phyloP scores from a whole-genome alignment of 1,140 invertebrate genomes.

The Anthonomus grandis region DNA sequence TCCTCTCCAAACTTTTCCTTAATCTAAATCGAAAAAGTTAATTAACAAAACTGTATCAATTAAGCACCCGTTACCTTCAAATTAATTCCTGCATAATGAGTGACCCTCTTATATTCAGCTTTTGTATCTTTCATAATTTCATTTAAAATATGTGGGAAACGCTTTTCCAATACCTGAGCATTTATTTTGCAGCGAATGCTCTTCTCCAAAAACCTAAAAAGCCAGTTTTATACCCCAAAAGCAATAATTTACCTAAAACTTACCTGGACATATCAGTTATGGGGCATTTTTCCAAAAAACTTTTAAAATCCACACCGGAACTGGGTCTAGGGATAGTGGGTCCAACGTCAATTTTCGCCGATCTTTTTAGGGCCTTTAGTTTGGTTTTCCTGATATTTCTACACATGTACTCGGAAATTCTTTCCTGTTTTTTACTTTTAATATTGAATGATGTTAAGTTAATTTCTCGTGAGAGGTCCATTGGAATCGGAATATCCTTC shows the following conservation, averaged over 20 bases:
- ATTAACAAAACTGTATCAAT: neutral
- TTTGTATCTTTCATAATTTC: constrained; percentile 32
- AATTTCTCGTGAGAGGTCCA: constrained; percentile 21
- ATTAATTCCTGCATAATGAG: constrained; percentile 29
- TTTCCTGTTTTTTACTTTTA: constrained; percentile 3
- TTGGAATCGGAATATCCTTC: constrained; percentile 4
- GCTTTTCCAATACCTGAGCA: constrained; percentile 19
- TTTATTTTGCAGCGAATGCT: constrained; percentile 31
- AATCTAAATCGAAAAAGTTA: constrained; percentile 6
- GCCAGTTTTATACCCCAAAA: neutral
- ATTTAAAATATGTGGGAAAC: constrained; percentile 23
- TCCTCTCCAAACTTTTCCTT: constrained; percentile 18
- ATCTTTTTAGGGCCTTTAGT: constrained; percentile 3
- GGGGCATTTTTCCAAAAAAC: constrained; percentile 26
- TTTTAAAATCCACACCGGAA: constrained; percentile 21
- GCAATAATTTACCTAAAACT: constrained; percentile 5
- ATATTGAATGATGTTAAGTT: constrained; percentile 21
- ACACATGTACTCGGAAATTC: constrained; percentile 29
- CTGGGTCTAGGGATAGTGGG: neutral
- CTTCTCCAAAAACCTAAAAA: constrained; percentile 25
- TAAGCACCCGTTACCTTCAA: constrained; percentile 20
- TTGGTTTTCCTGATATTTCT: constrained; percentile 24
- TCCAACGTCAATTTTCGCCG: neutral
- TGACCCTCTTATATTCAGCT: constrained; percentile 26
- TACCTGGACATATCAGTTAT: constrained; percentile 33